Base-by-base conservation (phyloP, 2,113 vertebrate genomes). In the Todiramphus chloris region DNA sequence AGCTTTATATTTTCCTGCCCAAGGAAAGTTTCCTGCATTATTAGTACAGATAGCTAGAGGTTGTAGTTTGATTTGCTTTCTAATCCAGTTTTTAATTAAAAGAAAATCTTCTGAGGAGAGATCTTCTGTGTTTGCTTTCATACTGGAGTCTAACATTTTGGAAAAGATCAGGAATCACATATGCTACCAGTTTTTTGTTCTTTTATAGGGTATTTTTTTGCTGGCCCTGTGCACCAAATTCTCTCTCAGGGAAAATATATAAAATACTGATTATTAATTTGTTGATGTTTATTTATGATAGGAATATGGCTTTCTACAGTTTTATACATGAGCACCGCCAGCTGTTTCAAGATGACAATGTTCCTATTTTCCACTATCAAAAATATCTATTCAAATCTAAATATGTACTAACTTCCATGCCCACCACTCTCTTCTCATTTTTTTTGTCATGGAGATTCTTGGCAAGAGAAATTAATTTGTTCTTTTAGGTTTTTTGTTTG, bases 51-150 rank as follows among this genome's bases (percentile, higher is more conserved):
- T 55, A 90, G 33, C 15, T 76, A 55, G 62, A 69, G 62, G 62
- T 72, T 91, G 66, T 46, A 73, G n/a, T 82, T 87, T 89, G 77
- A 76, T 90, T 87, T 93, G n/a, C 12, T 82, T 95, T 90, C 66
- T 89, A 92, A 91, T 82, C 74, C 55, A 68, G 30, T 76, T 93
- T 96, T 93, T 91, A 94, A 96, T 90, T 95, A 90, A 90, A 87
- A 56, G 50, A 72, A 95, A 75, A 78, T 53, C 30, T 93, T 95
- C 58, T 75, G 39, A 92, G 44, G 48, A 33, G n/a, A 53, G 14
- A 64, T 64, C 23, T 80, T 69, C 60, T 56, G 24, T 82, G 39
- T 87, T 95, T 93, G 55, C 46, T 94, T 95, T 96, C 68, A 92
- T 90, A 46, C 41, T 43, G 20, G 27, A 93, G 75, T 80, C 37